Percentiles rank a stretch among this genome's conserved stretches.
Conservation (phyloP, 2,797 vertebrate species). For the Dryobates pubescens region DNA sequence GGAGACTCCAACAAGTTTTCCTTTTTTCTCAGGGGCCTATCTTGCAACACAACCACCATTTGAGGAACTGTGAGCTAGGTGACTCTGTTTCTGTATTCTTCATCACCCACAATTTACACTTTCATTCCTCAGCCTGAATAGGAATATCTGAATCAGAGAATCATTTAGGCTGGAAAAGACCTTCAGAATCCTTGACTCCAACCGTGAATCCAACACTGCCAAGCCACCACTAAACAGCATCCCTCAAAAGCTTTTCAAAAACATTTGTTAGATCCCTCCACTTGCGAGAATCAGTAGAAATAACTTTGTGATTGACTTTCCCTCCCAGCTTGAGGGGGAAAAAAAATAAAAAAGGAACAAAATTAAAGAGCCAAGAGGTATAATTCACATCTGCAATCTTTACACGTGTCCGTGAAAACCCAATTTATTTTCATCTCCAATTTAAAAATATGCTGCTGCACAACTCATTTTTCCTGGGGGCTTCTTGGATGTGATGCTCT, state of each 20-base stretch:
- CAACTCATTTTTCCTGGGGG: neutral
- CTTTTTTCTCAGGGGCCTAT: neutral
- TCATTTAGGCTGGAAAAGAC: too few species aligned
- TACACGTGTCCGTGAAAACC: neutral
- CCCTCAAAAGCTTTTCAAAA: neutral
- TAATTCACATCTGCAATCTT: neutral
- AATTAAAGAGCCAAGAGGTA: neutral
- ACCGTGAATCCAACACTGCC: too few species aligned
- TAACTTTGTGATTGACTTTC: neutral
- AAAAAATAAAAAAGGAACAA: neutral
- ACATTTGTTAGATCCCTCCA: neutral
- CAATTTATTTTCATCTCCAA: neutral
- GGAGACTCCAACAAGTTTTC: neutral
- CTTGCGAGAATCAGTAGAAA: neutral
- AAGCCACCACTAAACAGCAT: too few species aligned
- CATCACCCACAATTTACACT: neutral
- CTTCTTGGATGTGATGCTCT: neutral
- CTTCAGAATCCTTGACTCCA: too few species aligned
- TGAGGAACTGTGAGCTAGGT: rapidly evolving
- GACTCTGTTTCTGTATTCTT: neutral
- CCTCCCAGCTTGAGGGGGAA: neutral
- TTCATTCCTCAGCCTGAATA: neutral
- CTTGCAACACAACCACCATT: neutral
- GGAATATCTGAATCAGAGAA: too few species aligned
- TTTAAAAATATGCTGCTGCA: neutral